Evolutionary conservation across 2,888 invertebrate genomes (phyloP), one percentile per base, ranked within the genome.

Genomic region (Volucella inanis): DNA sequence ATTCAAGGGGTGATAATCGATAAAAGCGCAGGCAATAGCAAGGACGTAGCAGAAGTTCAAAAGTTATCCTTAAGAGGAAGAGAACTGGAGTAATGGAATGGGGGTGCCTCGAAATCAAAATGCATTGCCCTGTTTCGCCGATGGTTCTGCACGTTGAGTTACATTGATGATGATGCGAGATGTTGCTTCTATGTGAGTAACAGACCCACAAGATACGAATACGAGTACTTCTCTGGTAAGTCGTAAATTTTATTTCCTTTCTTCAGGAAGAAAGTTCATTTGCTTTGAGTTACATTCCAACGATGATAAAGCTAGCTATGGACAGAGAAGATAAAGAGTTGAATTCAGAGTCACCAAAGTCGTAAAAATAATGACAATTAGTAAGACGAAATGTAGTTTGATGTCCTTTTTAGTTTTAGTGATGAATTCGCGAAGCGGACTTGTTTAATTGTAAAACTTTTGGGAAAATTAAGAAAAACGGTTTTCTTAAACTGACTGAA

Each of bases 341-440:
- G 31, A 31, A 31, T 31, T 31, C 31, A 31, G 15, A 64, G 55
- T 45, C 12, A 38, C 41, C 47, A 18, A 55, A 61, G 52, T 85
- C 84, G 84, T 85, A 81, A 85, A 85, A 50, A 72, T 76, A 72
- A 80, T 71, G 80, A 81, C 84, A 81, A 85, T 85, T 81, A 85
- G 84, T 85, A 61, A 81, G 76, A 85, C 75, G 84, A 85, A 80
- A 71, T 80, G 71, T 61, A 68, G 61, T 64, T 80, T 81, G 71
- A 81, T 85, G 75, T 75, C 71, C 67, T 65, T 68, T 77, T 68
- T 52, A 15, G 14, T 62, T 81, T 49, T 45, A 38, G 39, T 22
- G 31, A 11, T 3, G 31, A 38, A 49, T 67, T 68, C 41, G 57
- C 45, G 45, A 75, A 76, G 64, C 22, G 49, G 61, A 68, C 43